phyloP scores from a whole-genome alignment of 2,797 vertebrate species.

The Dendrocincla fuliginosa region DNA sequence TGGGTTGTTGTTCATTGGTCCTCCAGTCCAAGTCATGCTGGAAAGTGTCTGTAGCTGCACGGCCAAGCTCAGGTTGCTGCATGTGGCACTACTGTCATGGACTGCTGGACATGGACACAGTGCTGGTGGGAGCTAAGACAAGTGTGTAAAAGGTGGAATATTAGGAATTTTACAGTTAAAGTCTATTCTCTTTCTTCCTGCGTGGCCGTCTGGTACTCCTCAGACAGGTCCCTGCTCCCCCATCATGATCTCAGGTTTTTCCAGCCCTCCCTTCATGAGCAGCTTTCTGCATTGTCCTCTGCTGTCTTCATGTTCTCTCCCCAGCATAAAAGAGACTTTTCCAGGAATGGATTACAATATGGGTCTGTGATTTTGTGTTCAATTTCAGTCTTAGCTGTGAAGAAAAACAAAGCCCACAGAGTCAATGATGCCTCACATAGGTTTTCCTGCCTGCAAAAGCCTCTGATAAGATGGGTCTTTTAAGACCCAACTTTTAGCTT shows the following conservation, averaged over 20 bases:
- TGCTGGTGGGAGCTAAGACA: neutral
- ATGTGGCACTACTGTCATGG: neutral
- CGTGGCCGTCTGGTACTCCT: neutral
- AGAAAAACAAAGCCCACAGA: neutral
- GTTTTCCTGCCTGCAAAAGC: neutral
- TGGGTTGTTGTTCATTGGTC: accelerated
- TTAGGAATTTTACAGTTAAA: neutral
- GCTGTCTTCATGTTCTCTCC: neutral
- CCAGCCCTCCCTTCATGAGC: neutral
- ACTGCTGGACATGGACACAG: accelerated
- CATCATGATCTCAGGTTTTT: neutral
- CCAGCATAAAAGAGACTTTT: neutral
- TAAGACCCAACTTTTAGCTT: neutral
- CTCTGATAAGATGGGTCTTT: neutral
- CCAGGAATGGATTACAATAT: neutral
- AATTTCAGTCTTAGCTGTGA: neutral
- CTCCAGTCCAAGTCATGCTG: accelerated
- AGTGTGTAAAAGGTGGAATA: neutral
- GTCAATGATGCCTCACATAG: neutral
- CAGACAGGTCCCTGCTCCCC: accelerated
- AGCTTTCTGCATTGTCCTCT: neutral
- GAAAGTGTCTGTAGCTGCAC: neutral
- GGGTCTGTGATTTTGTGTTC: neutral
- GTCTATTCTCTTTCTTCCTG: neutral
- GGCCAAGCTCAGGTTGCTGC: neutral